Percentiles rank a stretch among this genome's conserved stretches.
These are phyloP conservation scores for Coptodon bakossiorum DNA, from an alignment of 2,113 vertebrate species.

Conservation along the genomic window DNA sequence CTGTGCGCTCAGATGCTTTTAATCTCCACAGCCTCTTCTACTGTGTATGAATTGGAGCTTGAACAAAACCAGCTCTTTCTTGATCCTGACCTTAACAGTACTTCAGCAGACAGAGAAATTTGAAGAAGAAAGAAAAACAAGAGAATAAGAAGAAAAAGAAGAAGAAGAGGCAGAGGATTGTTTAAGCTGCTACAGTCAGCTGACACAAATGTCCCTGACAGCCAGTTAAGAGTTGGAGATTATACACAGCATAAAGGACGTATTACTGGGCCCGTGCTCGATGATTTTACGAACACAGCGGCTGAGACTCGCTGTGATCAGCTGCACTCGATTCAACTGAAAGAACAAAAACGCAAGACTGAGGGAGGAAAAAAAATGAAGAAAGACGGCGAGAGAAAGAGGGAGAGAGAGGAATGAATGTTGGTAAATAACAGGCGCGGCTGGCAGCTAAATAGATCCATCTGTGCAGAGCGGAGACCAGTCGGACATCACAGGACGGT, in stretches of 20 bases:
- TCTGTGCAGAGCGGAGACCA: constrained; percentile 65
- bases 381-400: not conserved
- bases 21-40: constrained; percentile 11
- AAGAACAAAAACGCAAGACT: constrained; percentile 24
- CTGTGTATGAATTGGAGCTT: constrained; percentile 22
- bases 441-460: constrained; percentile 72
- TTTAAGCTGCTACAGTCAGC: not conserved
- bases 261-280: not conserved
- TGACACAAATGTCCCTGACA: constrained; percentile 14
- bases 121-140: not conserved
- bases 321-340: constrained; percentile 24
- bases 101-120: not conserved
- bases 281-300: not conserved
- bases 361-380: not conserved
- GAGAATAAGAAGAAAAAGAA: not conserved
- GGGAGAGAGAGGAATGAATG: constrained; percentile 39
- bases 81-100: constrained; percentile 15
- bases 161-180: not conserved
- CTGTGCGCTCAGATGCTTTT: constrained; percentile 39
- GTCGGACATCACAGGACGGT: constrained; percentile 66
- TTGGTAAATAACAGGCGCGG: constrained; percentile 64
- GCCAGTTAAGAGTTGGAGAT: not conserved
- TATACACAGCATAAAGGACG: not conserved
- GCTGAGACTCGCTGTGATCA: not conserved
- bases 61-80: constrained; percentile 17